A percentile compares a stretch with the other conserved stretches of the same genome.
Evolutionary conservation across 2,888 invertebrate genomes (phyloP).

Genomic region (Leptodirus hochenwartii): DNA sequence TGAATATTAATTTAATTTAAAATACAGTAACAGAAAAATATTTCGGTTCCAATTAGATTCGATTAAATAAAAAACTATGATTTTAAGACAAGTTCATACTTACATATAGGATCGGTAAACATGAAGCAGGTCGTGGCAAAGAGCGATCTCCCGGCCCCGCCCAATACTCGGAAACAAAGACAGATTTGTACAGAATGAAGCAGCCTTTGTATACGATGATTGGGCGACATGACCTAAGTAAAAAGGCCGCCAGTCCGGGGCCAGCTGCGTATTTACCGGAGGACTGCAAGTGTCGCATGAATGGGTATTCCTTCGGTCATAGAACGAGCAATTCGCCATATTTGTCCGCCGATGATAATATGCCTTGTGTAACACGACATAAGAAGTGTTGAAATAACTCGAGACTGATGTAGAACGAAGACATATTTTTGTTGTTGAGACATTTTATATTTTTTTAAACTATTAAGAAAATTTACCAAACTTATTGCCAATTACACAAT

Average conservation of each 20-base stretch:
- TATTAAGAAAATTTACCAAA: no score
- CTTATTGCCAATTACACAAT: no score
- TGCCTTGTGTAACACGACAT: slow-evolving; percentile 23
- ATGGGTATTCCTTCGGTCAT: slow-evolving; percentile 40
- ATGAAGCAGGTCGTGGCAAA: slow-evolving; percentile 8
- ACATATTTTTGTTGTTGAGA: no score
- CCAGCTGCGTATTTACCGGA: slow-evolving; percentile 35
- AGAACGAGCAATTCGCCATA: slow-evolving; percentile 37
- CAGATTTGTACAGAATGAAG: slow-evolving; percentile 19
- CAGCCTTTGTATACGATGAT: slow-evolving; percentile 19
- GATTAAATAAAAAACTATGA: slow-evolving; percentile 2
- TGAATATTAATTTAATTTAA: no score
- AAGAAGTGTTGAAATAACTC: slow-evolving; percentile 8
- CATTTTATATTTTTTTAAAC: no score
- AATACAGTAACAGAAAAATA: no score
- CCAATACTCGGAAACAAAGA: slow-evolving; percentile 18
- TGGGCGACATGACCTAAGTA: slow-evolving; percentile 13
- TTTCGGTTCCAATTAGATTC: not conserved
- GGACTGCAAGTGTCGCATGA: slow-evolving; percentile 27
- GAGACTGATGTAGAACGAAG: slow-evolving; percentile 18
- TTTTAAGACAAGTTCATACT: slow-evolving; percentile 1
- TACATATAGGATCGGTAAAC: slow-evolving; percentile 11
- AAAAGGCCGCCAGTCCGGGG: slow-evolving; percentile 29
- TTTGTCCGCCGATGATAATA: slow-evolving; percentile 38
- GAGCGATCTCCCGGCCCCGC: slow-evolving; percentile 29